Percentiles rank a stretch among this genome's conserved stretches.
These are phyloP conservation scores for Holotrichia oblita DNA, from an alignment of 1,140 invertebrate species.

Conservation along the genomic window DNA sequence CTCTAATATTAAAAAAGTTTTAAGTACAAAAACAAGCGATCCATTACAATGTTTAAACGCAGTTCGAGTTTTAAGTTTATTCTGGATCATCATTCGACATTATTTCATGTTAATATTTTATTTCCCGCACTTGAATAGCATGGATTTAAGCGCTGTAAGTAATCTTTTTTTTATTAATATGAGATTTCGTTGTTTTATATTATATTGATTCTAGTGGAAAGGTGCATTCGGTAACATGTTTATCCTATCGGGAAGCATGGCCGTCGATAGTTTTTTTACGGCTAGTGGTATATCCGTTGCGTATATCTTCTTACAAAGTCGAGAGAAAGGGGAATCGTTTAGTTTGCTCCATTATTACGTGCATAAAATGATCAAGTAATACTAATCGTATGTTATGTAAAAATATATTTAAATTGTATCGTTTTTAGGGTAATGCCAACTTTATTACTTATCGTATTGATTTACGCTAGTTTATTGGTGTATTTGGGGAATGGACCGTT, in stretches of 20 bases:
- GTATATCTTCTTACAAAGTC: slow-evolving; percentile 66
- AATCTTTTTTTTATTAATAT: slow-evolving; percentile 35
- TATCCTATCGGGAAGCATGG: slow-evolving; percentile 60
- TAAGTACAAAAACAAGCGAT: slow-evolving; percentile 52
- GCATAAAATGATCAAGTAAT: slow-evolving; percentile 24
- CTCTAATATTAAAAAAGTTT: slow-evolving; percentile 56
- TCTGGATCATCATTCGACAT: slow-evolving; percentile 76
- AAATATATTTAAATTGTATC: too few species aligned
- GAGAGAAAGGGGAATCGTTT: background rate
- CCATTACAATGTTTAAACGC: slow-evolving; percentile 65
- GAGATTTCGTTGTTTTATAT: background rate
- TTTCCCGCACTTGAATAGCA: slow-evolving; percentile 45
- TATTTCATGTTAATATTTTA: slow-evolving; percentile 51
- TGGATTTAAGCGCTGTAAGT: slow-evolving; percentile 45
- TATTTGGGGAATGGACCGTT: slow-evolving; percentile 38
- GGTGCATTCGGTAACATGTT: slow-evolving; percentile 52
- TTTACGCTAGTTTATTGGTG: background rate
- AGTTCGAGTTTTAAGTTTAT: slow-evolving; percentile 70
- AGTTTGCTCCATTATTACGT: slow-evolving; percentile 4
- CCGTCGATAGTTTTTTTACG: slow-evolving; percentile 69
- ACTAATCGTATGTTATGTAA: too few species aligned
- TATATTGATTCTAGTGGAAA: slow-evolving; percentile 57
- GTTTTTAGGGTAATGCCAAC: slow-evolving; percentile 17
- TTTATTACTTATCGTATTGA: background rate
- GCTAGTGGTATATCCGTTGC: slow-evolving; percentile 67